Percentiles rank a stretch among this genome's conserved stretches.
phyloP scores from a whole-genome alignment of 2,888 invertebrate genomes.

The Cheilosia urbana region DNA sequence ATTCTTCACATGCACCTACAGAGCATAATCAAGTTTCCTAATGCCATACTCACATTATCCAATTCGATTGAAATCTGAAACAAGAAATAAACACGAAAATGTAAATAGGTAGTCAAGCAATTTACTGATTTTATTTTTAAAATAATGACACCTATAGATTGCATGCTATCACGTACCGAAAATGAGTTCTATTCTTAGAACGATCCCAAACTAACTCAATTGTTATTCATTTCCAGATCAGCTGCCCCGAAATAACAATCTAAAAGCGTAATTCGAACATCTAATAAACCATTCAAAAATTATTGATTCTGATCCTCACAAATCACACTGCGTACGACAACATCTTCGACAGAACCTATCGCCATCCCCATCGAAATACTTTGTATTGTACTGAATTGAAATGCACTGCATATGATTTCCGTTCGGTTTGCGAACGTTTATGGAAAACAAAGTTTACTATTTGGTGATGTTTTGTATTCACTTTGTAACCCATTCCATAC shows the following conservation, averaged over 20 bases:
- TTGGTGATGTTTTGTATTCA: slow-evolving; percentile 64
- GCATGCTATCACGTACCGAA: slow-evolving; percentile 4
- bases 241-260: neutral
- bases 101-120: neutral
- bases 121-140: neutral
- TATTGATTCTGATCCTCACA: slow-evolving; percentile 51
- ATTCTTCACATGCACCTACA: no score
- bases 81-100: neutral
- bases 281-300: slow-evolving; percentile 48
- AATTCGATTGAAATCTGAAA: slow-evolving; percentile 32
- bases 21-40: no score
- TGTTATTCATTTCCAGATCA: slow-evolving; percentile 35
- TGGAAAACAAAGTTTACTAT: slow-evolving; percentile 16
- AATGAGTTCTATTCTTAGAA: neutral
- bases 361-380: slow-evolving; percentile 4
- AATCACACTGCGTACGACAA: slow-evolving; percentile 34
- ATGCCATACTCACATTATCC: slow-evolving; percentile 42
- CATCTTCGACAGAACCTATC: slow-evolving; percentile 48
- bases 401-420: slow-evolving; percentile 65
- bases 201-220: neutral
- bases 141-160: neutral
- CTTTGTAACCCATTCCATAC: slow-evolving; percentile 51
- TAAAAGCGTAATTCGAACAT: slow-evolving; percentile 19
- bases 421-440: slow-evolving; percentile 40
- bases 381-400: slow-evolving; percentile 44